phyloP scores from a whole-genome alignment of 2,888 invertebrate genomes.

The Branchellion lobata region DNA sequence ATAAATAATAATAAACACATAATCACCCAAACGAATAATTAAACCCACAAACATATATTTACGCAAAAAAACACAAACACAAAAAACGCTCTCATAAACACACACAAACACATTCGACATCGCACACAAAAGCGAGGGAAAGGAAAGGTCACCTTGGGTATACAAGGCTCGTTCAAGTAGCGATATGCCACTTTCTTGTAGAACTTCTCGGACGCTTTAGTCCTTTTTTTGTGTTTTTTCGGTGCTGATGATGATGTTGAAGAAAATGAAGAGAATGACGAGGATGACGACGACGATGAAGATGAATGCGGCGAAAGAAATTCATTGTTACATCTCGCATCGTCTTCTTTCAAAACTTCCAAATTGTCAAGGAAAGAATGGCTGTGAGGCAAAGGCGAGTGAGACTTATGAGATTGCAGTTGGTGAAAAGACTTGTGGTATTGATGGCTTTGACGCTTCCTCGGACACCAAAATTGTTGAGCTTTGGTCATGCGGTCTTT shows the following conservation, averaged over 20 bases:
- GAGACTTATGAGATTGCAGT: too few species aligned
- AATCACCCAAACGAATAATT: too few species aligned
- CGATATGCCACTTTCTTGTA: slow-evolving; percentile 1
- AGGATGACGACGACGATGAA: not conserved
- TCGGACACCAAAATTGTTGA: slow-evolving; percentile 18
- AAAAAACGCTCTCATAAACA: too few species aligned
- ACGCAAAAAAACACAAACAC: too few species aligned
- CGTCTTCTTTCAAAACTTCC: not conserved
- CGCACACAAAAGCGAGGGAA: too few species aligned
- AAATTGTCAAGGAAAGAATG: not conserved
- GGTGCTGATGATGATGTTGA: not conserved
- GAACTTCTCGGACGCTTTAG: not conserved
- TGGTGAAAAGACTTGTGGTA: too few species aligned
- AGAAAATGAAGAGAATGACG: slow-evolving; percentile 4
- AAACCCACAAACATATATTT: too few species aligned
- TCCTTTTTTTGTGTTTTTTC: not conserved
- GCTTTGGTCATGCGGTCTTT: slow-evolving; percentile 26
- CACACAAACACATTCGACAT: too few species aligned
- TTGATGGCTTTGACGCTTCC: not conserved
- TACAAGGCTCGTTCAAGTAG: slow-evolving; percentile 32
- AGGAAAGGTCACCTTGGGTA: slow-evolving; percentile 20
- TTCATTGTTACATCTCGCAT: slow-evolving; percentile 13
- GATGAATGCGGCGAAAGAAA: not conserved
- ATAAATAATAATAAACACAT: too few species aligned
- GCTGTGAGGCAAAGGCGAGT: not conserved